Conservation (phyloP, 2,113 vertebrate genomes). For the Haliaeetus leucogaster region DNA sequence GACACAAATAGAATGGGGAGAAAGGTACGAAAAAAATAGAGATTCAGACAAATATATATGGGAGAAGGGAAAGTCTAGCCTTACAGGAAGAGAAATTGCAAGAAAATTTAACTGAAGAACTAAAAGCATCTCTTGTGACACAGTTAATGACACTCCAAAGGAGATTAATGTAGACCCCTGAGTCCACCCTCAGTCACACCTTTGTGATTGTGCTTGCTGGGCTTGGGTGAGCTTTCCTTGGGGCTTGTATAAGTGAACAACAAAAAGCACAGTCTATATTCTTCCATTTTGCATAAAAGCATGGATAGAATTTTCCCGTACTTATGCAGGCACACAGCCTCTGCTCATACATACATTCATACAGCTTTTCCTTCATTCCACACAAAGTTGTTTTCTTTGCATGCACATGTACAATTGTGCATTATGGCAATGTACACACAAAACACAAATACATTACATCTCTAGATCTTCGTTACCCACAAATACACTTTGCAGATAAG, state of each 20-base stretch:
- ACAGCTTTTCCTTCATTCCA: not conserved
- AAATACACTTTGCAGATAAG: not conserved
- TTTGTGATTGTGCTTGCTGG: not conserved
- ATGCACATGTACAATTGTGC: accelerated
- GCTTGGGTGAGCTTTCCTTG: not conserved
- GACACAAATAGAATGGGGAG: not conserved
- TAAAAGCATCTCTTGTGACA: not conserved
- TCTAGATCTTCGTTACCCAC: not conserved
- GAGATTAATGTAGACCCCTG: not conserved
- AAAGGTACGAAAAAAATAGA: not conserved
- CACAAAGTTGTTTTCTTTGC: not conserved
- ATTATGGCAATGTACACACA: accelerated
- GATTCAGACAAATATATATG: accelerated
- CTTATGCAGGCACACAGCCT: not conserved
- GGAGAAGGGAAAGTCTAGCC: not conserved
- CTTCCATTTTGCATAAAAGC: not conserved
- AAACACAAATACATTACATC: accelerated
- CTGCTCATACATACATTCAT: not conserved
- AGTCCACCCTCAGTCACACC: no score
- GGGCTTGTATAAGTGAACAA: not conserved
- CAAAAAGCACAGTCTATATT: not conserved
- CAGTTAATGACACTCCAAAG: not conserved
- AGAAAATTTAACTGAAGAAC: not conserved
- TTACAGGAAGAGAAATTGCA: not conserved
- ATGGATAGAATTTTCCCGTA: not conserved